Conservation (phyloP, 2,797 vertebrate genomes). For the Pseudochaenichthys georgianus region DNA sequence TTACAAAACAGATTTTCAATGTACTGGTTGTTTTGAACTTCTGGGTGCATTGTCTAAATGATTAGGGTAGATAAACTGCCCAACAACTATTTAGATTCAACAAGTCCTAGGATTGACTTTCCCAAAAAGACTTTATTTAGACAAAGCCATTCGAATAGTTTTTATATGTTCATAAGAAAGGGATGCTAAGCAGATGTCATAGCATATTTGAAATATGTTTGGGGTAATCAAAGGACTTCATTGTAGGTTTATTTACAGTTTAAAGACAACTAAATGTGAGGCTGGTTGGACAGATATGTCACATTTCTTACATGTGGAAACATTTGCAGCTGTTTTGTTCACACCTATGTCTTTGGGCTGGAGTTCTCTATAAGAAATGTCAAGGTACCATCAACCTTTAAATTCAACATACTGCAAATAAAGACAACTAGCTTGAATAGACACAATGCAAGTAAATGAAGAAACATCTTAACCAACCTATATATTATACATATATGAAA, state of each 20-base stretch:
- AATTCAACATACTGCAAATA: no score
- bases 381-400: no score
- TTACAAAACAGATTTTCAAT: conserved; percentile 6
- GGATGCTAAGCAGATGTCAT: neutral
- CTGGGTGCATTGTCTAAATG: neutral
- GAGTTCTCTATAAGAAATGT: neutral
- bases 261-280: neutral
- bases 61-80: neutral
- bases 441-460: no score
- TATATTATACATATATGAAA: no score
- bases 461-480: no score
- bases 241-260: neutral
- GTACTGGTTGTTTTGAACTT: neutral
- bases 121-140: no score
- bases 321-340: neutral
- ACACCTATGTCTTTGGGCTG: neutral
- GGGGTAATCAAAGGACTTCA: neutral
- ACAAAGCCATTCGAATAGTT: no score
- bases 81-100: neutral
- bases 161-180: neutral
- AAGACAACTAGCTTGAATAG: no score
- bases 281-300: neutral
- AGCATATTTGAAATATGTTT: neutral
- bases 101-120: neutral
- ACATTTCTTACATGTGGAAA: neutral